Conservation (phyloP, 2,113 vertebrate species). For the Lethenteron reissneri region DNA sequence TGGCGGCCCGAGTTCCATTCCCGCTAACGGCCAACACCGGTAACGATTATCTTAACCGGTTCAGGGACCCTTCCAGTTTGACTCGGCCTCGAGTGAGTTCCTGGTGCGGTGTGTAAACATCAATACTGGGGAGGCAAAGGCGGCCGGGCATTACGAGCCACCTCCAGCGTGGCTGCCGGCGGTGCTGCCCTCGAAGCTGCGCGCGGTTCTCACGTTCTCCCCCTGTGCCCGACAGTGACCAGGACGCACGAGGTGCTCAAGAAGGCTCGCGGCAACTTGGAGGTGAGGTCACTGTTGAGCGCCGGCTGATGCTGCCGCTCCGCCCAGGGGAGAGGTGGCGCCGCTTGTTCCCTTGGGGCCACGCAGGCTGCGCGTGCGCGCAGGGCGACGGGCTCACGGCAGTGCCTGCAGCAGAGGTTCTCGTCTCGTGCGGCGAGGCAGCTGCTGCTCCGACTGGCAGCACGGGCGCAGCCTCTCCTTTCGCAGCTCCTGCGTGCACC, state of each 20-base stretch:
- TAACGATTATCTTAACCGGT: conserved; percentile 7
- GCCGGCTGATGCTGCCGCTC: too few species aligned
- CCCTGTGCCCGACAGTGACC: conserved; percentile 31
- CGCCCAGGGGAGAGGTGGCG: too few species aligned
- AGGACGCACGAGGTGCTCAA: conserved; percentile 48
- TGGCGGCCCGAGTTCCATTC: not conserved
- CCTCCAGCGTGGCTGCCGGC: not conserved
- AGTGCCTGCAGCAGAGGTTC: too few species aligned
- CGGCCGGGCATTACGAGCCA: not conserved
- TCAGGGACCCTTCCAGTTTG: conserved; percentile 12
- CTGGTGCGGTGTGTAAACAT: not conserved
- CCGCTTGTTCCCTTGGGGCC: too few species aligned
- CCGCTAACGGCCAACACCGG: too few species aligned
- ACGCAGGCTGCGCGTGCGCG: too few species aligned
- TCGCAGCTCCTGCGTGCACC: too few species aligned
- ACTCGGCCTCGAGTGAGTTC: conserved; percentile 13
- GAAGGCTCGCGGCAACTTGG: conserved; percentile 53
- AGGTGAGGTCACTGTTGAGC: conserved; percentile 29
- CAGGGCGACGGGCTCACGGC: too few species aligned
- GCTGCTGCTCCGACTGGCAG: too few species aligned
- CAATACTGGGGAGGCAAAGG: not conserved
- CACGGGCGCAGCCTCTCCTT: too few species aligned
- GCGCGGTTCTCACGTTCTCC: conserved; percentile 1
- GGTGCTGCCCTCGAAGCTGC: fast-evolving
- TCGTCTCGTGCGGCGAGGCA: too few species aligned